Evolutionary conservation across 1,140 invertebrate genomes (phyloP).

Genomic region (Homalodisca vitripennis): DNA sequence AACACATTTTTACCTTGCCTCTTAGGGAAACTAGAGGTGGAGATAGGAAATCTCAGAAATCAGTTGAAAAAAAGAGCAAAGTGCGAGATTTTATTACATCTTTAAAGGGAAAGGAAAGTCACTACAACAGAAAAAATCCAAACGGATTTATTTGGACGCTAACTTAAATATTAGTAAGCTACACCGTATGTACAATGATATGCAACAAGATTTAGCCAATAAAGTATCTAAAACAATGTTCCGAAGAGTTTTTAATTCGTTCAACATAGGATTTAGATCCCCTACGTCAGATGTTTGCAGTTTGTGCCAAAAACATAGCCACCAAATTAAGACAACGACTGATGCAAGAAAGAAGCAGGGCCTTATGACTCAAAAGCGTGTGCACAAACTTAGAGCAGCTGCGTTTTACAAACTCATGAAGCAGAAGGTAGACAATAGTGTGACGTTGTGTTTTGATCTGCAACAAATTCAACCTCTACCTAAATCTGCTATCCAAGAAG

Average conservation of each 20-base stretch:
- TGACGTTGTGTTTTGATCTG: conserved; percentile 31
- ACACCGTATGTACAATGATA: neutral
- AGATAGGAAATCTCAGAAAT: no score
- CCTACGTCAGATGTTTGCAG: neutral
- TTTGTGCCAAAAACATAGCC: neutral
- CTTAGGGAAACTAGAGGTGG: no score
- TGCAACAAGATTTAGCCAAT: neutral
- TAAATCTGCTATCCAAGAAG: conserved; percentile 33
- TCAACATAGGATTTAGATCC: neutral
- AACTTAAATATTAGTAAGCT: neutral
- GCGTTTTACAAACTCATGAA: neutral
- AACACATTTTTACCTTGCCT: no score
- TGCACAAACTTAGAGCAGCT: neutral
- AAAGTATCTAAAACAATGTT: neutral
- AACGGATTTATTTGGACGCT: neutral
- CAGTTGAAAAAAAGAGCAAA: no score
- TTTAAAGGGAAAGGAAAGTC: neutral
- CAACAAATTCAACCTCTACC: conserved; percentile 36
- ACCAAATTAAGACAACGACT: neutral
- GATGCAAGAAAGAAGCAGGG: neutral
- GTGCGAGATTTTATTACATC: neutral
- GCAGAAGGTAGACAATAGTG: neutral
- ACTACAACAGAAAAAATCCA: neutral
- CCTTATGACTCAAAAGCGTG: neutral
- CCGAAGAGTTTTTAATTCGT: neutral